phyloP scores from a whole-genome alignment of 2,113 vertebrate species.

The Gymnarchus niloticus region DNA sequence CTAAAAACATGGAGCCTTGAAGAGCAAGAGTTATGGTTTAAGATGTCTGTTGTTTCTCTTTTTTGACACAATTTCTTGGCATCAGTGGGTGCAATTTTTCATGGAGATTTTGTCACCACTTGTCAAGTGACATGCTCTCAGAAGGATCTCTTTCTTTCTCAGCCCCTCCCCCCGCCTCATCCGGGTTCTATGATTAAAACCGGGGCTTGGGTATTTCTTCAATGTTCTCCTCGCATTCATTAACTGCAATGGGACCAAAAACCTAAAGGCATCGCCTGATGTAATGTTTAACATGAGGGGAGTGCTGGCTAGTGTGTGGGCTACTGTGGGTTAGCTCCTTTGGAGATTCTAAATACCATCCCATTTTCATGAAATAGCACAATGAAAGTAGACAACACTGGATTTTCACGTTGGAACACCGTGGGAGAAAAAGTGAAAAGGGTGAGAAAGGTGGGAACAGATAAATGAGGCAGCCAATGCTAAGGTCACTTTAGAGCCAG shows the following conservation, averaged over 20 bases:
- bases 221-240: not conserved
- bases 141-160: not conserved
- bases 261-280: not conserved
- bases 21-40: not conserved
- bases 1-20: not conserved
- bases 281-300: too few species aligned
- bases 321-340: too few species aligned
- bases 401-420: not conserved
- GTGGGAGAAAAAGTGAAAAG: not conserved
- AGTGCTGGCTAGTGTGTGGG: too few species aligned
- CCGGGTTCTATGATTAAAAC: conserved; percentile 5
- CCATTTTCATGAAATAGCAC: not conserved
- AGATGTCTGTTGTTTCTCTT: not conserved
- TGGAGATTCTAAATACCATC: too few species aligned
- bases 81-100: not conserved
- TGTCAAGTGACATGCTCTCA: conserved; percentile 12
- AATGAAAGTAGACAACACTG: not conserved
- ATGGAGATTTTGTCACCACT: not conserved
- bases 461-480: not conserved
- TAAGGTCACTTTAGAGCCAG: not conserved
- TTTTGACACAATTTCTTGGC: not conserved
- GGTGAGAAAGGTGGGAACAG: not conserved
- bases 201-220: not conserved
- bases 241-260: not conserved
- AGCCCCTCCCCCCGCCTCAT: not conserved